Percentiles rank a stretch among this genome's conserved stretches.
Conservation (phyloP, 2,888 invertebrate species). For the Punctoribates punctum region DNA sequence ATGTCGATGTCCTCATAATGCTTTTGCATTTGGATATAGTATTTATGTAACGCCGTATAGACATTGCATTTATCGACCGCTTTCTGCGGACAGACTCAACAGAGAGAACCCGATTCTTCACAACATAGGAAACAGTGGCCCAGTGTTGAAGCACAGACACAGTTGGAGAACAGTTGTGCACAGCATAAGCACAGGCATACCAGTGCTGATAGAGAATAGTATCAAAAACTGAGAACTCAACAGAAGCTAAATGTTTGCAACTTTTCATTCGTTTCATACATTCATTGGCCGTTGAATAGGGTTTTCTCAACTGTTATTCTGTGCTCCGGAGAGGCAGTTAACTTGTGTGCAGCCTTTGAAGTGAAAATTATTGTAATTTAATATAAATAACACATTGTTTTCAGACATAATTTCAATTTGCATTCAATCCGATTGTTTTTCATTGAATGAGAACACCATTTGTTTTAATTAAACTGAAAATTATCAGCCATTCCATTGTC, state of each 20-base stretch:
- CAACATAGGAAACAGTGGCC: background rate
- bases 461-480: no score
- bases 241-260: background rate
- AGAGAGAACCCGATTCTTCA: background rate
- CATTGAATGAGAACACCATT: no score
- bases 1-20: background rate
- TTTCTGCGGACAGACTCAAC: conserved; percentile 16
- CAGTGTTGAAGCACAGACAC: background rate
- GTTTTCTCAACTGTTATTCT: no score
- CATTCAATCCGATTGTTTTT: no score
- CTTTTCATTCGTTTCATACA: background rate
- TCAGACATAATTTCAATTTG: no score
- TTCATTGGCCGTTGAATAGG: background rate
- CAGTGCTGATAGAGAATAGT: background rate
- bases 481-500: no score
- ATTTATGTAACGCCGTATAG: no score
- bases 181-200: no score
- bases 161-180: background rate
- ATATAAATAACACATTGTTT: no score
- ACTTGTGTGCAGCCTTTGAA: no score
- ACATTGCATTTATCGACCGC: background rate
- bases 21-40: background rate
- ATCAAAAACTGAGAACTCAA: background rate
- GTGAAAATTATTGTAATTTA: no score
- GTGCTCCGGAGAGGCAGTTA: no score